Evolutionary conservation across 2,797 vertebrate genomes (phyloP).

Genomic region (Dendrocincla tyrannina): DNA sequence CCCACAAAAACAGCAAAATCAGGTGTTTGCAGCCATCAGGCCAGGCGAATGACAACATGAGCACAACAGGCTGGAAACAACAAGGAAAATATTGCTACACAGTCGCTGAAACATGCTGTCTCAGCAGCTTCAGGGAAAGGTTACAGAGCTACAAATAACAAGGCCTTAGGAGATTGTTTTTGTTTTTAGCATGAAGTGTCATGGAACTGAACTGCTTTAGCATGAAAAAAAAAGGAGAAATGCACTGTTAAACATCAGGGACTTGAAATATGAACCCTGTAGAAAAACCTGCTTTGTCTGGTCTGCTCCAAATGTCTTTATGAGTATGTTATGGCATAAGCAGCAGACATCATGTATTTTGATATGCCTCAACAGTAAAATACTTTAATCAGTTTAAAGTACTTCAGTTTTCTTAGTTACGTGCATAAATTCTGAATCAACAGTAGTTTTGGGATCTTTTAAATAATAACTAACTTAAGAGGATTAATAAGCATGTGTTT

Average conservation of each 20-base stretch:
- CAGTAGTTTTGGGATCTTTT: not conserved
- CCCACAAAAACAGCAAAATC: fast-evolving
- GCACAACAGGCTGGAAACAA: not conserved
- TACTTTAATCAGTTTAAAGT: not conserved
- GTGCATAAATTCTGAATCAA: not conserved
- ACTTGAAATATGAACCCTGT: not conserved
- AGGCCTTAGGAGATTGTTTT: not conserved
- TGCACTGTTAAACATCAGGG: not conserved
- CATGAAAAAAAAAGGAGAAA: not conserved
- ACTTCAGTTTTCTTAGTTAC: not conserved
- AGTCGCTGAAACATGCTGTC: not conserved
- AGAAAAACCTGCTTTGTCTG: not conserved
- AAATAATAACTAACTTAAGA: not conserved
- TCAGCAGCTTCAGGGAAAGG: not conserved
- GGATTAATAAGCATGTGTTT: not conserved
- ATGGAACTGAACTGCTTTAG: not conserved
- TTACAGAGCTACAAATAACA: not conserved
- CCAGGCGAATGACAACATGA: not conserved
- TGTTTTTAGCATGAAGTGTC: not conserved
- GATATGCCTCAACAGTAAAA: not conserved
- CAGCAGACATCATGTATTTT: not conserved
- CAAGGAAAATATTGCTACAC: not conserved
- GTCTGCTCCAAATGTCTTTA: not conserved
- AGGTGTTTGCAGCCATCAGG: not conserved
- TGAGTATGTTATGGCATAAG: not conserved